phyloP scores from a whole-genome alignment of 2,797 vertebrate genomes.

The Notolepis coatsorum region DNA sequence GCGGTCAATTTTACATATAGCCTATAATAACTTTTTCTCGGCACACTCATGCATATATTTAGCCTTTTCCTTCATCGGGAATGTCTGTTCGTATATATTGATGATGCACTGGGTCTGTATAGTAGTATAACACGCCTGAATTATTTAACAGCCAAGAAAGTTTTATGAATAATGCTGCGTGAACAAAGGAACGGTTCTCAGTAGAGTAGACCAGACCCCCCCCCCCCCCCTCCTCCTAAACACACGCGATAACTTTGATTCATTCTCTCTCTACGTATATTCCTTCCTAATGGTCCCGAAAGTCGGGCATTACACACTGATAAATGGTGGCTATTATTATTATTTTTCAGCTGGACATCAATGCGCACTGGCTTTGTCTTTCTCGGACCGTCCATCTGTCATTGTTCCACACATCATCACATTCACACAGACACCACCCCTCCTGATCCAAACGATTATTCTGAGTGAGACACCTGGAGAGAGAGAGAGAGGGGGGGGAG shows the following conservation, averaged over 20 bases:
- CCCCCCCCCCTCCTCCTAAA: not conserved
- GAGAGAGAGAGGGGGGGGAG: no score
- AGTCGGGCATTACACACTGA: conserved; percentile 56
- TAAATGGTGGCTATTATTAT: conserved; percentile 71
- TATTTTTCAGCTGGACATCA: conserved; percentile 73
- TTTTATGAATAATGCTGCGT: not conserved
- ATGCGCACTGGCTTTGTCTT: conserved; percentile 76
- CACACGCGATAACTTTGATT: conserved; percentile 46
- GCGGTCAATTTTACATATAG: not conserved
- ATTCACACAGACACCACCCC: conserved; percentile 30
- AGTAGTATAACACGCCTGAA: no score
- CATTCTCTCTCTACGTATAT: conserved; percentile 25
- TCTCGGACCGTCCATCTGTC: conserved; percentile 80
- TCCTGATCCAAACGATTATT: conserved; percentile 30
- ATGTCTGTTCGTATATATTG: conserved; percentile 25
- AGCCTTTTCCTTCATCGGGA: not conserved
- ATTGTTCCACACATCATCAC: conserved; percentile 59
- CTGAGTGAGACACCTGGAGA: no score
- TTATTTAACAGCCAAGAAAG: conserved; percentile 16
- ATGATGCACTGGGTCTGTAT: conserved; percentile 47
- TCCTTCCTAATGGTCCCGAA: conserved; percentile 20
- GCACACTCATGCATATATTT: no score
- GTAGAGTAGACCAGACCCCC: no score
- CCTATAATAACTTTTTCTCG: conserved; percentile 35
- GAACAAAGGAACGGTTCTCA: not conserved